These are phyloP conservation scores for Hydrotaea diabolus DNA, from an alignment of 2,888 invertebrate species.

Conservation along the genomic window DNA sequence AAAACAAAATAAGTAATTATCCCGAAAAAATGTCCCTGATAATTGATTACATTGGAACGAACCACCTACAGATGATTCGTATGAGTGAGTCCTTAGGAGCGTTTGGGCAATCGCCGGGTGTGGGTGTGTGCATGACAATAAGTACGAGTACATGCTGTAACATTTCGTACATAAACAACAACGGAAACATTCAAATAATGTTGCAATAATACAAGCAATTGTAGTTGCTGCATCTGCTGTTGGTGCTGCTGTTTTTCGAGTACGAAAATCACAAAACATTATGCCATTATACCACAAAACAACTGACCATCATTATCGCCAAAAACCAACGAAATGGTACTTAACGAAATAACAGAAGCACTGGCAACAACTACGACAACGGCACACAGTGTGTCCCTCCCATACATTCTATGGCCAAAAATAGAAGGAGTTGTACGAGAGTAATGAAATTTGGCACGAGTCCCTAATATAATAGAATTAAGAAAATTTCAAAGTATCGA, in stretches of 20 bases:
- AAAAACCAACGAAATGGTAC: slow-evolving; percentile 33
- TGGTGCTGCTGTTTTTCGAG: slow-evolving; percentile 8
- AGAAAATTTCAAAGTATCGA: no score
- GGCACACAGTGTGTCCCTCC: no score
- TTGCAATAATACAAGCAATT: neutral
- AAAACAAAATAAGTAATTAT: neutral
- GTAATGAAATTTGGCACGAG: no score
- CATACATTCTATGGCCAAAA: no score
- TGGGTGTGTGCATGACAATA: neutral
- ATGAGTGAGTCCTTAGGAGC: neutral
- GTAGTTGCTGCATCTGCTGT: slow-evolving; percentile 11
- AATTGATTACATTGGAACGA: slow-evolving; percentile 6
- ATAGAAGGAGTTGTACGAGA: no score
- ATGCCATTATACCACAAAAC: slow-evolving; percentile 30
- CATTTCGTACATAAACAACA: slow-evolving; percentile 21
- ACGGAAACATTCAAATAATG: slow-evolving; percentile 15
- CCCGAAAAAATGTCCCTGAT: neutral
- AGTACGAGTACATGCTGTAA: neutral
- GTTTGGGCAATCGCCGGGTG: no score
- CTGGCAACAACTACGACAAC: neutral
- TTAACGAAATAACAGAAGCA: neutral
- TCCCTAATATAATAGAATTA: no score
- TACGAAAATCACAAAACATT: neutral
- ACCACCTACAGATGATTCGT: neutral
- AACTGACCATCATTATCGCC: slow-evolving; percentile 33